A percentile compares a stretch with the other conserved stretches of the same genome.
Conservation (phyloP, 2,113 vertebrate species). For the Strigops habroptila region DNA sequence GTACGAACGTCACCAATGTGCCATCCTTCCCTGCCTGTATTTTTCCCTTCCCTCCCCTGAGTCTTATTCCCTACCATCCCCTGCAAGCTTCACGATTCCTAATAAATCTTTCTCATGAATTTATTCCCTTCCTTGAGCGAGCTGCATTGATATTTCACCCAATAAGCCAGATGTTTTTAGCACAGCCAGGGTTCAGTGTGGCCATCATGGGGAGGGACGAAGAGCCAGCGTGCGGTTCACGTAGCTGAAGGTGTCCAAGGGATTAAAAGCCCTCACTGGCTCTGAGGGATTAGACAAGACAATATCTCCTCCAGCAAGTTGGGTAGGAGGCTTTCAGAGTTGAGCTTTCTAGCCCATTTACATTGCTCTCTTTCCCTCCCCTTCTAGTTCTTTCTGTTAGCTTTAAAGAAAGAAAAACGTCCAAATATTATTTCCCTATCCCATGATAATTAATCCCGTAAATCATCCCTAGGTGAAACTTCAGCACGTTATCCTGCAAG, state of each 20-base stretch:
- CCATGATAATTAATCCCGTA: not conserved
- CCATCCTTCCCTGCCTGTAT: not conserved
- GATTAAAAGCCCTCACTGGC: not conserved
- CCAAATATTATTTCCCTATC: not conserved
- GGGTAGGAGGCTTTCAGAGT: not conserved
- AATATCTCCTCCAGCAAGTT: not conserved
- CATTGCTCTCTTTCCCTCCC: not conserved
- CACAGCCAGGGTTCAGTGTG: not conserved
- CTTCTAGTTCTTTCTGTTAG: not conserved
- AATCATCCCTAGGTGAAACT: not conserved
- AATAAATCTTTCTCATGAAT: not conserved
- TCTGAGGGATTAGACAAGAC: not conserved
- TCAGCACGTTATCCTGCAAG: not conserved
- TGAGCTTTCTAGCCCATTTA: not conserved
- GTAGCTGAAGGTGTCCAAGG: not conserved
- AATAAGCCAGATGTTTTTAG: not conserved
- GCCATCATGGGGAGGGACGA: rapidly evolving
- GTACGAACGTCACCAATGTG: not conserved
- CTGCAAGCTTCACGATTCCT: rapidly evolving
- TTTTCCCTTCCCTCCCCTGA: not conserved
- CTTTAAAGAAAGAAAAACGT: not conserved
- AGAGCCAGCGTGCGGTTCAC: rapidly evolving
- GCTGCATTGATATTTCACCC: rapidly evolving
- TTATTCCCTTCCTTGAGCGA: not conserved
- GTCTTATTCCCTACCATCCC: not conserved